Evolutionary conservation across 2,797 vertebrate genomes (phyloP), one percentile per base, ranked within the genome.

Genomic region (Semotilus atromaculatus): DNA sequence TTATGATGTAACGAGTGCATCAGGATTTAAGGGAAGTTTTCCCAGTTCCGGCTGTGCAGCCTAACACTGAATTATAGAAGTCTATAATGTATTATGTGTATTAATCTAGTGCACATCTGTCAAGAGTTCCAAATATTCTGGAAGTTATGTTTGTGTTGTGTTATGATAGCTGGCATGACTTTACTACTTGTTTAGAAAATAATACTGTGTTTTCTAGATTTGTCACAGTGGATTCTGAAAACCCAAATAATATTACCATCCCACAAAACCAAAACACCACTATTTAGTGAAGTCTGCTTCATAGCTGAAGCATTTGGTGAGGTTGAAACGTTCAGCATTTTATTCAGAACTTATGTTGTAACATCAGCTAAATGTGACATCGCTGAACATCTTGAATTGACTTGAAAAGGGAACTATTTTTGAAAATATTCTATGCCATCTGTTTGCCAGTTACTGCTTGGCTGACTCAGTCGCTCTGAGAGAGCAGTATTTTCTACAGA

Each of bases 161-260:
- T 29, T 70, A 60, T 48, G 38, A 38, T 43, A 62, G 26, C 38
- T 62, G 51, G 26, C 13, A 64, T 64, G n/a, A 26, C 51, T 31
- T 68, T 75, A 48, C 36, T 23, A 51, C 21, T 48, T 66, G 18
- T 62, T 77, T 38, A 29, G 13, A 78, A 82, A 81, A 16, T 14
- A 51, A 72, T 64, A 51, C 36, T 23, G 40, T 82, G 45, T 53
- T 43, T 58, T 7, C 62, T 70, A 70, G 68, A 64, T 62, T 77
- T 60, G 51, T 74, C 66, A 67, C 34, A 76, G 31, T 66, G 23
- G 75, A 82, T 83, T 83, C 80, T 79, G 51, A 74, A 84, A 38
- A 77, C 21, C 18, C 34, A 81, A 31, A 79, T 55, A 80, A 43
- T 70, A 67, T 77, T 71, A 40, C 79, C 34, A 18, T 60, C 21